phyloP scores from a whole-genome alignment of 2,797 vertebrate species.

The Avahi laniger region DNA sequence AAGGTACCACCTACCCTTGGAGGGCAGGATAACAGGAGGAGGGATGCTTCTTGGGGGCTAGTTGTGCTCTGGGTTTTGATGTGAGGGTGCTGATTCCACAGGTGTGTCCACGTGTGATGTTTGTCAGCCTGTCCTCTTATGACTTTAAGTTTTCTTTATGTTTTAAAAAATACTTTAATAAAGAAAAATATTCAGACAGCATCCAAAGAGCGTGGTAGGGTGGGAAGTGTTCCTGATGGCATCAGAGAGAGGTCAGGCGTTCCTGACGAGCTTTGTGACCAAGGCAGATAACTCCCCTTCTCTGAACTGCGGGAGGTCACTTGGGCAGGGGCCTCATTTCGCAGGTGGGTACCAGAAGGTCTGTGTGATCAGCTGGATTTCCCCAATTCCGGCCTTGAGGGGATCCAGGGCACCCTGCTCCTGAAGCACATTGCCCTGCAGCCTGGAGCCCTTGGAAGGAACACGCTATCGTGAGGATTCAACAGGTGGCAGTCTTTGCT shows the following conservation, averaged over 20 bases:
- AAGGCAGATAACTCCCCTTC: not conserved
- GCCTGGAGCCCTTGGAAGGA: not conserved
- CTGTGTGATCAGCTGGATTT: accelerated
- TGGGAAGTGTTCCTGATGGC: accelerated
- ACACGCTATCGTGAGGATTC: not conserved
- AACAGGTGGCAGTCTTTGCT: slow-evolving; percentile 79
- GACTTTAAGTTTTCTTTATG: not conserved
- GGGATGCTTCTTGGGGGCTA: accelerated
- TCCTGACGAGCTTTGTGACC: not conserved
- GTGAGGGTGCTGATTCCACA: not conserved
- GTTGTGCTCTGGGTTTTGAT: accelerated
- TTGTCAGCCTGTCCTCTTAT: not conserved
- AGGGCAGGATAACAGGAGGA: accelerated
- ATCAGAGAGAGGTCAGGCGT: no score
- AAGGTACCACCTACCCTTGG: not conserved
- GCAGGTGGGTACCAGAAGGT: not conserved
- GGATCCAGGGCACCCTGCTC: accelerated
- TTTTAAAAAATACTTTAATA: not conserved
- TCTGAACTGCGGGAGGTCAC: not conserved
- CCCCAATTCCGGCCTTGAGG: accelerated
- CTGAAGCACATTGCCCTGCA: accelerated
- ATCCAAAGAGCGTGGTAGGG: not conserved
- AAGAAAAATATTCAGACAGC: not conserved
- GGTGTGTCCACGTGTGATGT: not conserved
- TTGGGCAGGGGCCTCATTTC: not conserved